Conservation (phyloP, 2,888 invertebrate genomes). For the Cheilosia grossa region DNA sequence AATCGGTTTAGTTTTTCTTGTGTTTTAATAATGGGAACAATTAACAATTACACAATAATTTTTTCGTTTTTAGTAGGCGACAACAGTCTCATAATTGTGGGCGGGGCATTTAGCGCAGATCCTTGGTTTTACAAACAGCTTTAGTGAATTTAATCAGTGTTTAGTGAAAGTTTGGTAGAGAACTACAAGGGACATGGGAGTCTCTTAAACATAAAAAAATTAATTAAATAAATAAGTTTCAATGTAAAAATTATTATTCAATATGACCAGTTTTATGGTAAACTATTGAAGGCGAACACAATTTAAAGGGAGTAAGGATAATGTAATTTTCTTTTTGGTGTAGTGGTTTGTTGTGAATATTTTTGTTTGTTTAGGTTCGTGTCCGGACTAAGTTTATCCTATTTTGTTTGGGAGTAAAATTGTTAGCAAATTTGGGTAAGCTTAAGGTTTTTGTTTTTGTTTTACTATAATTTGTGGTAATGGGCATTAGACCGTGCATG, state of each 20-base stretch:
- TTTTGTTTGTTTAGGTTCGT: too few species aligned
- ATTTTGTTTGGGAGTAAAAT: too few species aligned
- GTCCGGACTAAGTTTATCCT: too few species aligned
- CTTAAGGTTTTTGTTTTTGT: too few species aligned
- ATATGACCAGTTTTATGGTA: conserved; percentile 5
- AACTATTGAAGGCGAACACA: neutral
- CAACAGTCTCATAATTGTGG: neutral
- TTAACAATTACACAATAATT: conserved; percentile 40
- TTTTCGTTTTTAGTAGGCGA: neutral
- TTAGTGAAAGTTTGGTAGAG: too few species aligned
- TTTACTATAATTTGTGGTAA: too few species aligned
- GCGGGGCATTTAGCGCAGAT: neutral
- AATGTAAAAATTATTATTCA: neutral
- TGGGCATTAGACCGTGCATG: too few species aligned
- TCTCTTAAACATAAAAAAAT: neutral
- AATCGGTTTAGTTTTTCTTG: conserved; percentile 24
- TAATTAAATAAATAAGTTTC: neutral
- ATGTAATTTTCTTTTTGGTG: too few species aligned
- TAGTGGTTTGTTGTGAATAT: too few species aligned
- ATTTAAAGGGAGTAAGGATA: too few species aligned
- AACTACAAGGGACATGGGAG: too few species aligned
- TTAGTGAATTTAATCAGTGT: neutral
- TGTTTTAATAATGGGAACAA: conserved; percentile 53
- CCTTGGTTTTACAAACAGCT: conserved; percentile 1
- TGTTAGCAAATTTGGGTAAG: too few species aligned